Conservation (phyloP, 2,888 invertebrate genomes). For the Polydrusus cervinus region DNA sequence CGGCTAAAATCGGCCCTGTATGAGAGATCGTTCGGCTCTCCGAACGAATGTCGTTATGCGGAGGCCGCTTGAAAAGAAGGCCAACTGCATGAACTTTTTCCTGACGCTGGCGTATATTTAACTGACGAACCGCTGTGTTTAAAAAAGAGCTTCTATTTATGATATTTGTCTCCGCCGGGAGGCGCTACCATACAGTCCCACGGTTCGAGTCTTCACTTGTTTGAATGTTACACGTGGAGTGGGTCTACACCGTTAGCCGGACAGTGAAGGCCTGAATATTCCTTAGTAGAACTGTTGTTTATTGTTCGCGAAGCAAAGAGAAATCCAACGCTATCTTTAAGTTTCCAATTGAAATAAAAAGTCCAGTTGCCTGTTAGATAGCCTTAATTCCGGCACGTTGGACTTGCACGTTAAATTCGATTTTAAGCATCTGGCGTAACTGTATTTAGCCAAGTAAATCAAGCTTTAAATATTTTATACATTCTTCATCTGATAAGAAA, state of each 20-base stretch:
- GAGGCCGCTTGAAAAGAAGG: conserved; percentile 66
- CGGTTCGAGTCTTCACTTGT: conserved; percentile 64
- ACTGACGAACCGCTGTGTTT: conserved; percentile 34
- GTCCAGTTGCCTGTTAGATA: conserved; percentile 48
- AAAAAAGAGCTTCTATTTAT: conserved; percentile 62
- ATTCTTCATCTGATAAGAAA: background rate
- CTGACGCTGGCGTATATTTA: conserved; percentile 63
- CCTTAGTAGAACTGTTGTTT: conserved; percentile 34
- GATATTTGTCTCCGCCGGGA: conserved; percentile 60
- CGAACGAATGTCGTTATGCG: conserved; percentile 58
- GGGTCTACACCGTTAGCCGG: conserved; percentile 49
- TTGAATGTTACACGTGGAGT: conserved; percentile 66
- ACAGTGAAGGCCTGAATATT: conserved; percentile 38
- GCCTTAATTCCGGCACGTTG: conserved; percentile 50
- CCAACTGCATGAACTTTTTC: conserved; percentile 69
- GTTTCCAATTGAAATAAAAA: conserved; percentile 46
- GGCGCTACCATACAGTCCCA: conserved; percentile 65
- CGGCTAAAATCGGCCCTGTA: conserved; percentile 41
- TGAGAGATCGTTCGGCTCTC: conserved; percentile 48
- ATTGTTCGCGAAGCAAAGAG: conserved; percentile 39
- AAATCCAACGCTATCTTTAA: conserved; percentile 38
- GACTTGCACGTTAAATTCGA: conserved; percentile 35
- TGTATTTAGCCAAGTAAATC: conserved; percentile 26
- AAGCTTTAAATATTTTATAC: conserved; percentile 5
- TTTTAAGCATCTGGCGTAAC: conserved; percentile 44